Evolutionary conservation across 1,140 invertebrate species (phyloP).

Genomic region (Reticulitermes speratus): DNA sequence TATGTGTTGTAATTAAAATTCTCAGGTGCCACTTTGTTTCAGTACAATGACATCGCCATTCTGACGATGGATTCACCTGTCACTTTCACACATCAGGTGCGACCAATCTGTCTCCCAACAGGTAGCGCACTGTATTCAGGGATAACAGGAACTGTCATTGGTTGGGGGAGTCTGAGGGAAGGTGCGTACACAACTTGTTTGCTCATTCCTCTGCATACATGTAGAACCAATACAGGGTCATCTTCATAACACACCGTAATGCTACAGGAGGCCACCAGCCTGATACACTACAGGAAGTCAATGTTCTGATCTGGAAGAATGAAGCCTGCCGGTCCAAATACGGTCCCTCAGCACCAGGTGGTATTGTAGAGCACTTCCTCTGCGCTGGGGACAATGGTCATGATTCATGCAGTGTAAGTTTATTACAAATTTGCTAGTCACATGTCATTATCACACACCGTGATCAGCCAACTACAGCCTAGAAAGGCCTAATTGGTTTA

Average conservation of each 20-base stretch:
- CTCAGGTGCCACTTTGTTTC: slow-evolving; percentile 40
- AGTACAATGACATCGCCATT: slow-evolving; percentile 85
- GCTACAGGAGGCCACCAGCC: slow-evolving; percentile 74
- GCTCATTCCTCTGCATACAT: background rate
- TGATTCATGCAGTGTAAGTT: slow-evolving; percentile 86
- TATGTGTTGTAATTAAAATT: too few relatives aligned
- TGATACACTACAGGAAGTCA: slow-evolving; percentile 76
- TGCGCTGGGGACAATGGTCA: slow-evolving; percentile 78
- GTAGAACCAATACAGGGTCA: background rate
- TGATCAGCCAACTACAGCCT: too few relatives aligned
- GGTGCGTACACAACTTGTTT: slow-evolving; percentile 51
- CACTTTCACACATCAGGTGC: slow-evolving; percentile 68
- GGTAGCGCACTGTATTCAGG: slow-evolving; percentile 61
- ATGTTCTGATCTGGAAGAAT: slow-evolving; percentile 82
- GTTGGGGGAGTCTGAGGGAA: slow-evolving; percentile 79
- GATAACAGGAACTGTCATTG: slow-evolving; percentile 74
- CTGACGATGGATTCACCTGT: slow-evolving; percentile 78
- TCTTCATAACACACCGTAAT: background rate
- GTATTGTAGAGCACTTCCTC: slow-evolving; percentile 82
- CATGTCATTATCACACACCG: slow-evolving; percentile 18
- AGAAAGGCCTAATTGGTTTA: too few relatives aligned
- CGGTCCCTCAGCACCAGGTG: slow-evolving; percentile 79
- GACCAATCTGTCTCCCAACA: slow-evolving; percentile 78
- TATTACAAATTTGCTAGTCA: slow-evolving; percentile 14
- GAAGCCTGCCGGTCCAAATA: slow-evolving; percentile 75